A percentile compares a stretch with the other conserved stretches of the same genome.
Conservation (phyloP, 2,797 vertebrate species). For the Bradypus variegatus region DNA sequence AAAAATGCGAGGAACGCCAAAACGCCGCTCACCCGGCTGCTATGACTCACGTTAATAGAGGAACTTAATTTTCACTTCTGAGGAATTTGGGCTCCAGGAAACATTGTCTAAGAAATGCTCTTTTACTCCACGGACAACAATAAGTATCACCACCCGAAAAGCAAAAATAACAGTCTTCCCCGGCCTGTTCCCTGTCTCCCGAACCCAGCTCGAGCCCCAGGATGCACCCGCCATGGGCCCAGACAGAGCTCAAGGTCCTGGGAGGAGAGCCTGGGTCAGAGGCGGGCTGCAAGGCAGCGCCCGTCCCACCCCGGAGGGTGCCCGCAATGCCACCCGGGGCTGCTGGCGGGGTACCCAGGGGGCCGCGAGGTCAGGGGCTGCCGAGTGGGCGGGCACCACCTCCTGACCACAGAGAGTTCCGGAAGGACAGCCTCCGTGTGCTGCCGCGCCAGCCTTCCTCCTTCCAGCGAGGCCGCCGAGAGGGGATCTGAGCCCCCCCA, state of each 20-base stretch:
- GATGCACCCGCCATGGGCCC: background rate
- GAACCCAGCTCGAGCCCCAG: background rate
- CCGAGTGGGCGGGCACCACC: background rate
- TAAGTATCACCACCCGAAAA: slow-evolving; percentile 5
- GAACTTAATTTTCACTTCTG: slow-evolving; percentile 72
- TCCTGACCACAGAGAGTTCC: background rate
- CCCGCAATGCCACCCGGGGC: rapidly evolving
- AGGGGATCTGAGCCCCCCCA: background rate
- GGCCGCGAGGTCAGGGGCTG: background rate
- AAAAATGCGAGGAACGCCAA: slow-evolving; percentile 74
- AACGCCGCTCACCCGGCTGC: slow-evolving; percentile 69
- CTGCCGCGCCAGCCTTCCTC: rapidly evolving
- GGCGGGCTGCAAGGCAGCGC: too few relatives aligned
- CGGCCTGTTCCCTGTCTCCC: background rate
- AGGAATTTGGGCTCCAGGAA: slow-evolving; percentile 69
- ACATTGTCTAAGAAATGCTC: slow-evolving; percentile 67
- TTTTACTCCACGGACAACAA: slow-evolving; percentile 26
- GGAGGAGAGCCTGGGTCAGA: too few relatives aligned
- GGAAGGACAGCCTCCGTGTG: background rate
- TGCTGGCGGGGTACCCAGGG: background rate
- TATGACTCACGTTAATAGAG: slow-evolving; percentile 73
- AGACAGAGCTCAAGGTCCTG: background rate
- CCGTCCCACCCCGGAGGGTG: background rate
- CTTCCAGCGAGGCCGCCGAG: background rate
- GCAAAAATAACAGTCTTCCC: background rate